Percentiles rank a stretch among this genome's conserved stretches.
These are phyloP conservation scores for Hoplostethus mediterraneus DNA, from an alignment of 2,797 vertebrate genomes.

Conservation along the genomic window DNA sequence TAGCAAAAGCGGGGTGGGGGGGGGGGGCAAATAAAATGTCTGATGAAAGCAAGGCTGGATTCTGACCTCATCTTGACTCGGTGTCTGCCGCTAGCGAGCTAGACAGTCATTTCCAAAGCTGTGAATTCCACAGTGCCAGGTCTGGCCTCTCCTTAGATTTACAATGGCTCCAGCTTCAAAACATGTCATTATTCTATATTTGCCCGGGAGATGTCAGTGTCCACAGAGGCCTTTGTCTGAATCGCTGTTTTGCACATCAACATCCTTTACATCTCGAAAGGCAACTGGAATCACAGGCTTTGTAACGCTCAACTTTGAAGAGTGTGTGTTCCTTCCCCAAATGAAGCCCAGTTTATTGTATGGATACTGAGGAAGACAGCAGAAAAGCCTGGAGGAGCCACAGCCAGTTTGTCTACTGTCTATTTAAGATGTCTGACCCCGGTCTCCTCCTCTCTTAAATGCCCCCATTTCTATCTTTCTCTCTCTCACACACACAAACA, in stretches of 20 bases:
- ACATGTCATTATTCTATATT: conserved; percentile 81
- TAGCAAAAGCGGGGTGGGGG: conserved; percentile 51
- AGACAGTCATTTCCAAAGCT: conserved; percentile 59
- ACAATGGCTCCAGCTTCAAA: conserved; percentile 73
- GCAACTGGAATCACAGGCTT: conserved; percentile 50
- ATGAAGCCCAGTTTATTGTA: conserved; percentile 8
- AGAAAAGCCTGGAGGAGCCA: conserved; percentile 33
- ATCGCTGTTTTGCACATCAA: not conserved
- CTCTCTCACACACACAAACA: not conserved
- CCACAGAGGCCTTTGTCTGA: conserved; percentile 60
- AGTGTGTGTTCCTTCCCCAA: not conserved
- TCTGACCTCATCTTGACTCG: conserved; percentile 66
- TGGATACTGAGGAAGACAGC: conserved; percentile 1
- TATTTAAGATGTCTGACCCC: conserved; percentile 5
- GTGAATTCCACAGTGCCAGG: conserved; percentile 72
- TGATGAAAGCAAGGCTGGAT: conserved; percentile 69
- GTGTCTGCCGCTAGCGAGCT: conserved; percentile 40
- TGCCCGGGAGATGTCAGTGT: conserved; percentile 62
- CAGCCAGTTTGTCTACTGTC: conserved; percentile 34
- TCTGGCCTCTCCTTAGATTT: conserved; percentile 61
- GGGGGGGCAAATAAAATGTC: conserved; percentile 71
- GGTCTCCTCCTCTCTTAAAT: not conserved
- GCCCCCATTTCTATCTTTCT: not conserved
- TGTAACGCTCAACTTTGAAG: conserved; percentile 34
- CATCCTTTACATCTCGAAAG: conserved; percentile 25